phyloP scores from a whole-genome alignment of 2,797 vertebrate genomes.

The Neosilurus hyrtlii region DNA sequence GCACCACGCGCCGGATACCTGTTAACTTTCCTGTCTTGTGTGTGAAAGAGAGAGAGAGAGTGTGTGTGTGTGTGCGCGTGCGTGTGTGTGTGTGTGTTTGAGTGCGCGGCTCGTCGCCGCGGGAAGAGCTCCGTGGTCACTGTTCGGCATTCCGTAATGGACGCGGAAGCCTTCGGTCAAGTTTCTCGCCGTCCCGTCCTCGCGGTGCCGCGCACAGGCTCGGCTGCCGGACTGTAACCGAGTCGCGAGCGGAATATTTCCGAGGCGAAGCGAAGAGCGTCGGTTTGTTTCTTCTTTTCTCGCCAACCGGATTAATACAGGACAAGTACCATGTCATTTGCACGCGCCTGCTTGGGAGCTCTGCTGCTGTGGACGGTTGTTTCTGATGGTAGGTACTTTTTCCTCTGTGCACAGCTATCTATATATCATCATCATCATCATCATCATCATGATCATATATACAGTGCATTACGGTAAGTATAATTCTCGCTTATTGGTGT shows the following conservation, averaged over 20 bases:
- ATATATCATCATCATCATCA: too few species aligned
- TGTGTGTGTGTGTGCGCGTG: background rate
- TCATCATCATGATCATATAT: background rate
- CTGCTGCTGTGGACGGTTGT: conserved; percentile 67
- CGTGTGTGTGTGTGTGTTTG: background rate
- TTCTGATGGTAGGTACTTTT: conserved; percentile 67
- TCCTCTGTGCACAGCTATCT: background rate
- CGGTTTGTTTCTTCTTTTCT: conserved; percentile 45
- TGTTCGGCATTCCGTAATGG: conserved; percentile 40
- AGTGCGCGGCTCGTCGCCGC: conserved; percentile 6
- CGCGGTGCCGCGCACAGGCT: conserved; percentile 33
- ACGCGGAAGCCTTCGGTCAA: conserved; percentile 46
- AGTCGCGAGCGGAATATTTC: conserved; percentile 55
- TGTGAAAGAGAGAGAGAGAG: background rate
- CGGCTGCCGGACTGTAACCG: conserved; percentile 56
- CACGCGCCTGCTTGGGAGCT: conserved; percentile 66
- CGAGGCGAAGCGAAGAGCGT: conserved; percentile 41
- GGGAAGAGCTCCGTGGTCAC: conserved; percentile 29
- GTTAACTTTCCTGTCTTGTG: conserved; percentile 62
- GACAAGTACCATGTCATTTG: conserved; percentile 72
- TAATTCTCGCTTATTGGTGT: background rate
- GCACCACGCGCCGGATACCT: conserved; percentile 54
- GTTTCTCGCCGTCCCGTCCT: conserved; percentile 40
- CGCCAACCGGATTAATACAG: conserved; percentile 63
- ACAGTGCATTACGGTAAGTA: background rate